Evolutionary conservation across 2,113 vertebrate genomes (phyloP).

Genomic region (Ammodytes dubius): DNA sequence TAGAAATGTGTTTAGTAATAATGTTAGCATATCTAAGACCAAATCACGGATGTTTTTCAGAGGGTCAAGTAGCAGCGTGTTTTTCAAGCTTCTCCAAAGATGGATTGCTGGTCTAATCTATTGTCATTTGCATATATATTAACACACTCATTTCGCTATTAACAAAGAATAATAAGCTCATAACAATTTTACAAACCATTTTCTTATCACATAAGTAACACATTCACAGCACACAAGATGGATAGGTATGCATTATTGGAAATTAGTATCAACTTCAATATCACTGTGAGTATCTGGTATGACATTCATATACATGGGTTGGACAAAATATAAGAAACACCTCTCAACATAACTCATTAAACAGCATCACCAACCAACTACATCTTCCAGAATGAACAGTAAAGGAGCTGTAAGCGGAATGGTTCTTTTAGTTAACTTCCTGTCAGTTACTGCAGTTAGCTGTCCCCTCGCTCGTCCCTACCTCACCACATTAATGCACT

Average conservation of each 20-base stretch:
- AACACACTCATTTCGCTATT: neutral
- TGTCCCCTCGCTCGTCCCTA: no score
- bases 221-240: neutral
- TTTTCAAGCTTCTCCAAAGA: conserved; percentile 14
- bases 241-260: neutral
- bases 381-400: neutral
- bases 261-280: neutral
- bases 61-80: neutral
- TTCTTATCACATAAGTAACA: neutral
- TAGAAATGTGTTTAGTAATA: neutral
- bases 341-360: neutral
- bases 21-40: neutral
- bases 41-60: neutral
- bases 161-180: neutral
- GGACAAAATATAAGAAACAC: neutral
- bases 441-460: no score
- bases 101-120: conserved; percentile 8
- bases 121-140: conserved; percentile 30
- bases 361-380: neutral
- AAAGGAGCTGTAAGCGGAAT: no score
- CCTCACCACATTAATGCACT: no score
- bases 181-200: neutral
- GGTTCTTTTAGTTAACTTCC: no score
- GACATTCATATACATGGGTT: neutral
- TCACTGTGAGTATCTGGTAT: neutral